These are phyloP conservation scores for Drosophila subobscura DNA, from an alignment of 1,140 invertebrate species.

Conservation along the genomic window DNA sequence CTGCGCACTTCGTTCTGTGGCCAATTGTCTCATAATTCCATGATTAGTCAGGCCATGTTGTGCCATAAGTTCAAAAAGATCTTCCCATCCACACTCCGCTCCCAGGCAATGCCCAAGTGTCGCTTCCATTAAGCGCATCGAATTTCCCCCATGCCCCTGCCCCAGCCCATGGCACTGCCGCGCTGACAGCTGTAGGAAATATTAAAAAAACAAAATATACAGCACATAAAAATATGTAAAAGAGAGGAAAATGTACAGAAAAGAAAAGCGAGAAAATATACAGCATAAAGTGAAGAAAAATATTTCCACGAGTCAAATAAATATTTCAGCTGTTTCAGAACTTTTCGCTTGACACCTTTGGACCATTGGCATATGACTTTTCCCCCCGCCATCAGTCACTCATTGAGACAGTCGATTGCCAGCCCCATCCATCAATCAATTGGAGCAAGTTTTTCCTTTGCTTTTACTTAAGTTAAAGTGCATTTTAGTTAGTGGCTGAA, in stretches of 20 bases:
- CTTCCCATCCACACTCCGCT: conserved; percentile 7
- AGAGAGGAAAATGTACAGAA: neutral
- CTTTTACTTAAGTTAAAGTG: conserved; percentile 57
- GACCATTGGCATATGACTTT: conserved; percentile 52
- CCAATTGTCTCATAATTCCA: conserved; percentile 73
- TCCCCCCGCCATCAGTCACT: conserved; percentile 10
- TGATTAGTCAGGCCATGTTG: conserved; percentile 66
- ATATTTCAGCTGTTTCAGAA: conserved; percentile 50
- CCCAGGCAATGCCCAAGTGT: conserved; percentile 42
- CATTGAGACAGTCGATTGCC: conserved; percentile 44
- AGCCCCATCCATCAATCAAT: conserved; percentile 73
- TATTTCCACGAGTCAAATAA: conserved; percentile 63
- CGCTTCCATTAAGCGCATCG: conserved; percentile 77
- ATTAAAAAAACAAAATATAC: neutral
- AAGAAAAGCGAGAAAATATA: conserved; percentile 25
- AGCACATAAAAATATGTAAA: conserved; percentile 19
- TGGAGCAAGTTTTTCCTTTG: conserved; percentile 42
- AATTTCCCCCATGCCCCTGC: conserved; percentile 38
- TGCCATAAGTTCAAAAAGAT: conserved; percentile 15
- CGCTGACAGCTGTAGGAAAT: conserved; percentile 51
- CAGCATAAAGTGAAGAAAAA: too few species aligned
- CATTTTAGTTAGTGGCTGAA: conserved; percentile 32
- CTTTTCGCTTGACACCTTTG: conserved; percentile 59
- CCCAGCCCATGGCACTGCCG: neutral
- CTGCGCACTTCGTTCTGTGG: too few species aligned